Evolutionary conservation across 1,140 invertebrate genomes (phyloP), one percentile per base, ranked within the genome.

Genomic region (Pteromalus puparum): DNA sequence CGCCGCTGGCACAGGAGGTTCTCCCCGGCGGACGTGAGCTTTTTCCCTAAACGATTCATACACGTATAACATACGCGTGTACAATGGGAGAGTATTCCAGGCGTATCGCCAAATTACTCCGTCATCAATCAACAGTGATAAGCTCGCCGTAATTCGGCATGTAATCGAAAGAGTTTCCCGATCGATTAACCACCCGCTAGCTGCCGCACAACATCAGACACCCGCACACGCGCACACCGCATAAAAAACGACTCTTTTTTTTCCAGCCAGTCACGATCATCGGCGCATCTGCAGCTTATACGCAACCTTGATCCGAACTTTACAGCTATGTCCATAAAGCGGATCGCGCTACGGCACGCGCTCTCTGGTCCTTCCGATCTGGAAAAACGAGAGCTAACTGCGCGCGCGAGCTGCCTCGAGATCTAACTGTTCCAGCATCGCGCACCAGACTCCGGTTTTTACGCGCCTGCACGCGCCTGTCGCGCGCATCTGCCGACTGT

Each of bases 31-130:
- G 18, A 85, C 80, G 86, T 86, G 79, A 77, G 80, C 73, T 68
- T 80, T 76, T 84, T 78, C 28, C 38, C 61, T 75, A 84, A 85
- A 78, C 46, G 82, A 53, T 73, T 1, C 1, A 48, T 12, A 70
- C 28, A 7, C 30, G 12, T 68, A 26, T 24, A 67, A 81, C 15
- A 42, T 3, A 72, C n/a, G n/a, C 65, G 28, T 10, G n/a, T 21
- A 70, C 30, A 2, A 38, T 42, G n/a, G n/a, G n/a, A 42, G 21
- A 68, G 2, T 30, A 30, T 38, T 28, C 21, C 15, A 68, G 77
- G 74, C 61, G 82, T 87, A 84, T 81, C n/a, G n/a, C 28, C 12
- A 53, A 53, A 53, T 28, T 75, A 28, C 26, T 28, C 21, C n/a
- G 42, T 53, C 18, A 53, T 65, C 21, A 78, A n/a, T 65, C 46